Base-by-base conservation (phyloP, 2,888 invertebrate genomes). In the Petrophora chlorosata region DNA sequence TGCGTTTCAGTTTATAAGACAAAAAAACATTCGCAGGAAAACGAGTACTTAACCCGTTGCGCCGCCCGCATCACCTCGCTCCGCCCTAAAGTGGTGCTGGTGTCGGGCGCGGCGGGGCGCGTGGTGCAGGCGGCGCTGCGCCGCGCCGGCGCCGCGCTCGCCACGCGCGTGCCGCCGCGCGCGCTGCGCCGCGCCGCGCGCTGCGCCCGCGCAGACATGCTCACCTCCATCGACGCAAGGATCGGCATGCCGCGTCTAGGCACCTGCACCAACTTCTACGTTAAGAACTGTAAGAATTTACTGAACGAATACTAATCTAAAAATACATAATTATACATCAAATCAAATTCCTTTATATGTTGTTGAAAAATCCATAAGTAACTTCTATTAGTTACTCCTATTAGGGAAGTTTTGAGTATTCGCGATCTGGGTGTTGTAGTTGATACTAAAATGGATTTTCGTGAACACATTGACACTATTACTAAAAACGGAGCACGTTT, bases 51-150 rank as follows among this genome's bases (percentile, higher is more conserved):
- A 19, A 92, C 94, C 16, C 95, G 97, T 58, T 95, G 96, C 17
- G 97, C 98, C 3, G 94, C 95, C 0, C 93, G 98, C 63, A 96
- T 99, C 36, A 92, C 94, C 17, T 94, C 95, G 9, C 92, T 98
- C 47, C 93, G 94, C 23, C 98, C 99, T 0, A 94, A 96, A 68
- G 92, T 99, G 16, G 95, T 99, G 16, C 85, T 99, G 23, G 98
- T 98, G 0, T 96, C 97, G 71, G 95, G 97, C 59, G 94, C 95
- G 36, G 98, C 97, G 5, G 94, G 95, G 64, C 95, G 91, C 73
- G 90, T 95, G 26, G 99, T 99, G 7, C 97, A 98, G 84, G 96
- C 98, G 69, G 93, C 96, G 71, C 90, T 99, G 40, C 91, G 96
- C 0, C 52, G 92, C 92, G 68, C 92, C 22, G 72, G 76, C 19